These are phyloP conservation scores for Caenorhabditis zanzibari DNA, from an alignment of 2,888 invertebrate species.

Conservation along the genomic window DNA sequence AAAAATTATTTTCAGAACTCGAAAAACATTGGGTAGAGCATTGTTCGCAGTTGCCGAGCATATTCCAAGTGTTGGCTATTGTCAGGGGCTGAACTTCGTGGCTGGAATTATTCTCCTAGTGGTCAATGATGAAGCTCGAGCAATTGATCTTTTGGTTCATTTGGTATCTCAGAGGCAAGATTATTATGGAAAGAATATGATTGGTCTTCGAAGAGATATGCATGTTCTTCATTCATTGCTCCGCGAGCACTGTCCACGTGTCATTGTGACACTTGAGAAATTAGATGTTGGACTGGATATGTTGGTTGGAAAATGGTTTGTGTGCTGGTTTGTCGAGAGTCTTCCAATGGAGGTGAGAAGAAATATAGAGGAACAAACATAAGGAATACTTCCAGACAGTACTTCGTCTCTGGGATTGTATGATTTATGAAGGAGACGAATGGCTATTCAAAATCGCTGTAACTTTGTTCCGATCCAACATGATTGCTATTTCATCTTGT, in stretches of 20 bases:
- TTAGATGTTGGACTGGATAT: conserved; percentile 72
- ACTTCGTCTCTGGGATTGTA: conserved; percentile 95
- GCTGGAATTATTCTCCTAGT: conserved; percentile 72
- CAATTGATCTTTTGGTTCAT: conserved; percentile 71
- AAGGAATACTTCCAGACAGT: conserved; percentile 89
- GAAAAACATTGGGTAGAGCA: conserved; percentile 64
- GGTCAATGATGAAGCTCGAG: conserved; percentile 66
- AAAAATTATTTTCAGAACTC: conserved; percentile 52
- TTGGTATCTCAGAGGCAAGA: conserved; percentile 65
- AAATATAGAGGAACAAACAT: conserved; percentile 28
- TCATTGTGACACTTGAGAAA: conserved; percentile 57
- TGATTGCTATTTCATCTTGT: conserved; percentile 63
- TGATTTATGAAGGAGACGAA: conserved; percentile 95
- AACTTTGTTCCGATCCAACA: conserved; percentile 65
- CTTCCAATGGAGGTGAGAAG: conserved; percentile 73
- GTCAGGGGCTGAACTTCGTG: conserved; percentile 75
- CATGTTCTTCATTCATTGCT: conserved; percentile 67
- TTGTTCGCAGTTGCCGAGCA: conserved; percentile 70
- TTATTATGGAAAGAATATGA: conserved; percentile 71
- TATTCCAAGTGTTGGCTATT: conserved; percentile 73
- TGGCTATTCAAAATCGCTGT: conserved; percentile 92
- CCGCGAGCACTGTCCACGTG: conserved; percentile 63
- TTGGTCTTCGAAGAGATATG: conserved; percentile 72
- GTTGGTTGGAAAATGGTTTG: conserved; percentile 74
- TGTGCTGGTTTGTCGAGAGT: conserved; percentile 74